Conservation (phyloP, 2,797 vertebrate genomes). For the Sebastes minor region DNA sequence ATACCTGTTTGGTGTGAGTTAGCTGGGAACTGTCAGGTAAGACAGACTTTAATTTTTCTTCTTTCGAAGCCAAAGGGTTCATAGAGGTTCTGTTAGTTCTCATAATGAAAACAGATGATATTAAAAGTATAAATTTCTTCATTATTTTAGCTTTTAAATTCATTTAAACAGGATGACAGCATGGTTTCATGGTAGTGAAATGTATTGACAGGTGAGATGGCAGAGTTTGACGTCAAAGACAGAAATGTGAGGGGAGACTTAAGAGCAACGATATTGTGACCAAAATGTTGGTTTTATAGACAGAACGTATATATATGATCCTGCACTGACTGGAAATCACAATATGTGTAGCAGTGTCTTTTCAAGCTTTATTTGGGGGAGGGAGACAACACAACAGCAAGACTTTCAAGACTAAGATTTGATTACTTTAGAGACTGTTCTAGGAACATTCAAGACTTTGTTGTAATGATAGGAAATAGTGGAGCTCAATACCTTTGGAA, state of each 20-base stretch:
- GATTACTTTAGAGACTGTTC: neutral
- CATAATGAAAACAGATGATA: neutral
- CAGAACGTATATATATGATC: neutral
- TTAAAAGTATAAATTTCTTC: neutral
- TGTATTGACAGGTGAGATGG: conserved; percentile 2
- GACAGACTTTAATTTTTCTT: conserved; percentile 25
- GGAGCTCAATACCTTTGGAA: conserved; percentile 64
- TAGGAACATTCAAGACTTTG: neutral
- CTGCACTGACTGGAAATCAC: neutral
- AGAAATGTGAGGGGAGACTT: neutral
- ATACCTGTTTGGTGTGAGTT: conserved; percentile 47
- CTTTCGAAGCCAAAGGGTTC: neutral
- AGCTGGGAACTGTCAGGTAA: conserved; percentile 65
- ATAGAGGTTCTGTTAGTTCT: neutral
- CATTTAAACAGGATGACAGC: neutral
- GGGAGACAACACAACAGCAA: neutral
- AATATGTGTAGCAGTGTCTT: neutral
- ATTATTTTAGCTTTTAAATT: neutral
- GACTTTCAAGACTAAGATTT: neutral
- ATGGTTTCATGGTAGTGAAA: neutral
- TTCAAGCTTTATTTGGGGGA: neutral
- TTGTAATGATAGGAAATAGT: neutral
- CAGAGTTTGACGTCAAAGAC: conserved; percentile 18
- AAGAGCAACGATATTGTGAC: neutral
- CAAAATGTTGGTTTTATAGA: neutral